Evolutionary conservation across 2,113 vertebrate species (phyloP).

Genomic region (Vidua chalybeata): DNA sequence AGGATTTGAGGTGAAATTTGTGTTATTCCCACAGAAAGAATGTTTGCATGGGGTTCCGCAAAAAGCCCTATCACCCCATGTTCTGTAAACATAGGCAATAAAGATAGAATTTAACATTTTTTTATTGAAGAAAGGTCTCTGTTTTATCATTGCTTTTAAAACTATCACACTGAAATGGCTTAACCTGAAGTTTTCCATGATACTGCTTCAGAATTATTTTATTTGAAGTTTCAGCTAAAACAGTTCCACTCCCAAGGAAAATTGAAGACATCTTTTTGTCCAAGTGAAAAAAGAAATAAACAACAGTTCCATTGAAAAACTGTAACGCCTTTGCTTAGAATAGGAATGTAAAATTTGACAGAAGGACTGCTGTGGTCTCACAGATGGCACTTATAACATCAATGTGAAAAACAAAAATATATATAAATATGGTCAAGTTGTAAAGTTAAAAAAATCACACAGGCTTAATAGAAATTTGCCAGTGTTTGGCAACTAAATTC

Average conservation of each 20-base stretch:
- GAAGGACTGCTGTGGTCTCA: neutral
- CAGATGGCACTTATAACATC: neutral
- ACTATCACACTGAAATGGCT: neutral
- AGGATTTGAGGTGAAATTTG: neutral
- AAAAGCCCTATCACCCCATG: neutral
- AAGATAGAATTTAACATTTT: neutral
- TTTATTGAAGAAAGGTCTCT: neutral
- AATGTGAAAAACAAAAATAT: neutral
- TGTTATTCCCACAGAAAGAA: neutral
- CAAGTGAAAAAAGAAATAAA: neutral
- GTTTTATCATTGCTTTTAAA: neutral
- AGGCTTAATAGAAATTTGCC: neutral
- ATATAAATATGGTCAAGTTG: neutral
- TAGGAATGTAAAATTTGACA: neutral
- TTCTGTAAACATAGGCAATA: neutral
- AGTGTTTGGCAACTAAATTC: neutral
- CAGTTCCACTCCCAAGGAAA: neutral
- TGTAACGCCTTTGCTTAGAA: neutral
- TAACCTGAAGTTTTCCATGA: conserved; percentile 19
- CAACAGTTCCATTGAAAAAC: neutral
- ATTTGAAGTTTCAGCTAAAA: conserved; percentile 26
- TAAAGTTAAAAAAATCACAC: neutral
- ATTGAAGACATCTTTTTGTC: neutral
- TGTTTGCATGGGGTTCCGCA: neutral
- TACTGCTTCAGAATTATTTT: neutral